These are phyloP conservation scores for Sebastes aleutianus DNA, from an alignment of 2,797 vertebrate species.

Conservation along the genomic window DNA sequence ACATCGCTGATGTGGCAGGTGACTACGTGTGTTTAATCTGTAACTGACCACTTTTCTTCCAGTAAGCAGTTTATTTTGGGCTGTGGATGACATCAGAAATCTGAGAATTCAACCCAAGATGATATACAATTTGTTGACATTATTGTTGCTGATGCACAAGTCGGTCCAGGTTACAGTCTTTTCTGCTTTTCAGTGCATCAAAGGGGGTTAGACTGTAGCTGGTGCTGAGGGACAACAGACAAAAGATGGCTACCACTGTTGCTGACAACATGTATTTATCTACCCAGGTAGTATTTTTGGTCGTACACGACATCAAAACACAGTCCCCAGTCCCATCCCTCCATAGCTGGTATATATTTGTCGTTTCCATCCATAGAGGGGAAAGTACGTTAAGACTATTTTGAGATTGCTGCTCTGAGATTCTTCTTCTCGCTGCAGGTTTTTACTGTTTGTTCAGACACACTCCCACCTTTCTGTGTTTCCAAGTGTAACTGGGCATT, in stretches of 20 bases:
- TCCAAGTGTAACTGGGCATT: conserved; percentile 42
- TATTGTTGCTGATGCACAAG: neutral
- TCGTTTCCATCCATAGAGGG: neutral
- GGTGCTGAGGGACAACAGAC: neutral
- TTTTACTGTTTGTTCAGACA: conserved; percentile 17
- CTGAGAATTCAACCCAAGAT: neutral
- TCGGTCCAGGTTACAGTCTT: neutral
- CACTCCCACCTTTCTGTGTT: conserved; percentile 47
- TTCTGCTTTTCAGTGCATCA: neutral
- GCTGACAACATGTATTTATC: neutral
- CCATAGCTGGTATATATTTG: neutral
- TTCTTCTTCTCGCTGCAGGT: conserved; percentile 1
- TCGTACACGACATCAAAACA: neutral
- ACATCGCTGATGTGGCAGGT: neutral
- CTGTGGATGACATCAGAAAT: neutral
- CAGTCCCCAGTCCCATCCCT: neutral
- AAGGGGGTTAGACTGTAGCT: neutral
- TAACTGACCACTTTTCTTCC: neutral
- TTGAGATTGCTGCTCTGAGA: neutral
- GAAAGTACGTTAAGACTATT: neutral
- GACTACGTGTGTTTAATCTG: neutral
- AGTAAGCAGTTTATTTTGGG: neutral
- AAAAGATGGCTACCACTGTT: neutral
- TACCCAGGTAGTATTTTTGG: neutral
- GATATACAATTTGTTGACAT: neutral